Base-by-base conservation (phyloP, 2,113 vertebrate species). In the Mixornis gularis region DNA sequence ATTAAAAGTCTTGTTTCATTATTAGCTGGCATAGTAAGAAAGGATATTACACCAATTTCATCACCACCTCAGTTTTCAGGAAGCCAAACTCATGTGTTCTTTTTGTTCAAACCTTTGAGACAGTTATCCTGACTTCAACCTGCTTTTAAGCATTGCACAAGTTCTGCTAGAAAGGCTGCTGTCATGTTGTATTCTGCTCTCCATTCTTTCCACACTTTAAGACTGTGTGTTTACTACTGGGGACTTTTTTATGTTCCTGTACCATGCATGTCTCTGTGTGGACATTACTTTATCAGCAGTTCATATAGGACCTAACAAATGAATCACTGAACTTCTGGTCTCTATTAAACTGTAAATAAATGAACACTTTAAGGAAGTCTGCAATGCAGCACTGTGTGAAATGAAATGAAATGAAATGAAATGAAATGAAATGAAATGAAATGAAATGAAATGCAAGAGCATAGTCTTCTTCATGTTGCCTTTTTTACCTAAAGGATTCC, bases 251-350 rank as follows among this genome's bases (percentile, higher is more conserved):
- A 20, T 38, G 3, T 34, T 90, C 20, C 40, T 7, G 0, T 84
- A 22, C 24, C 43, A 64, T 2, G 0, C 3, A 5, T 53, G 10
- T 49, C 7, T 66, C 1, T 46, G 7, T 3, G 1, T 51, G 43
- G 26, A 73, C 12, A 20, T 56, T 65, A 34, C 2, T 43, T 80
- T 43, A 30, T 48, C 1, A 0, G 9, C 32, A 40, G 14, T 62
- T 78, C n/a, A n/a, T 0, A 1, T 8, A 30, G 17, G 16, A 84
- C 12, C 3, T 13, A 25, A 25, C 1, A 59, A 79, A 77, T 12
- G 1, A 3, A 2, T 34, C 40, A 40, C 11, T 48, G 32, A 64
- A 60, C 10, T 48, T 92, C n/a, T 68, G 21, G 7, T 77, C 7
- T 32, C 10, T 58, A 18, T 73, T 83, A 49, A 76, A 69, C 19